Conservation (phyloP, 1,140 invertebrate species). For the Elysia chlorotica region DNA sequence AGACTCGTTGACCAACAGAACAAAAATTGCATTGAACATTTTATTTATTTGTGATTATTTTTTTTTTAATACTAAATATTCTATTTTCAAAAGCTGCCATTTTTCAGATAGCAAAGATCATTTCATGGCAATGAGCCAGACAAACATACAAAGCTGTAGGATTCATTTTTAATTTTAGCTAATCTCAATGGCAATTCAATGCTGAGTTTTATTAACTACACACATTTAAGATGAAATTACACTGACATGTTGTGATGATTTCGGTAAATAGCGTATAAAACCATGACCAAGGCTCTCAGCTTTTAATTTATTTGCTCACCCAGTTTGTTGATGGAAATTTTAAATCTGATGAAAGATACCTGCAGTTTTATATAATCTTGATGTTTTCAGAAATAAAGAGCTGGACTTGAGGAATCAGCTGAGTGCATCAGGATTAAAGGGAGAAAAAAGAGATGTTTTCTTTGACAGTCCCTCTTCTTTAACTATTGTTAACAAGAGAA, state of each 20-base stretch:
- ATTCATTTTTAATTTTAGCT: too few species aligned
- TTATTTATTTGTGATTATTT: background rate
- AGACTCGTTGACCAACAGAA: background rate
- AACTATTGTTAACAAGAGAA: slow-evolving; percentile 30
- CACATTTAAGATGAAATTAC: background rate
- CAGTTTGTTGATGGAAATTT: background rate
- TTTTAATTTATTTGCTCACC: background rate
- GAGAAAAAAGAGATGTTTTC: slow-evolving; percentile 66
- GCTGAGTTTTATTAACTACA: background rate
- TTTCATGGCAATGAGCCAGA: too few species aligned
- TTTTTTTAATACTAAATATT: background rate
- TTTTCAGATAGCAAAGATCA: too few species aligned
- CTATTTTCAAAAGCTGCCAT: background rate
- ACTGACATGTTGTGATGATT: background rate
- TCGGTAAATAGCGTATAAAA: background rate
- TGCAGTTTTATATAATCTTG: too few species aligned
- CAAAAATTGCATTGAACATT: background rate
- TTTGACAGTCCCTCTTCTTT: slow-evolving; percentile 54
- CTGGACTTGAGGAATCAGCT: slow-evolving; percentile 66
- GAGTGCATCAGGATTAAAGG: slow-evolving; percentile 68
- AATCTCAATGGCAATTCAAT: too few species aligned
- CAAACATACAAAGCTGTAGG: too few species aligned
- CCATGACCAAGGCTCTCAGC: background rate
- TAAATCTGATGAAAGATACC: background rate
- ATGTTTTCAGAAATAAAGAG: slow-evolving; percentile 63